Evolutionary conservation across 2,113 vertebrate genomes (phyloP), one percentile per base, ranked within the genome.

Genomic region (Antennarius striatus): DNA sequence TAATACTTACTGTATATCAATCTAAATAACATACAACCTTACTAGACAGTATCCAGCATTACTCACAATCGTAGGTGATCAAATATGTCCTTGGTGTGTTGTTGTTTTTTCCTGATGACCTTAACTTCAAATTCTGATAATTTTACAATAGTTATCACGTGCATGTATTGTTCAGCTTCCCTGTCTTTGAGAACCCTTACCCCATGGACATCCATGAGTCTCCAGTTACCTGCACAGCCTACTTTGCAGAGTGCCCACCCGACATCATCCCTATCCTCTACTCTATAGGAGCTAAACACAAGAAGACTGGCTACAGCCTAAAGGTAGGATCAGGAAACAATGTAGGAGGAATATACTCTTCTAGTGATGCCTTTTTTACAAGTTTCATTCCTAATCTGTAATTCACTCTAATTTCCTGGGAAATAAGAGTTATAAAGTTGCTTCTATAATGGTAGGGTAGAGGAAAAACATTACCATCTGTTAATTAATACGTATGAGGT

Each of bases 111-210:
- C 6, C 22, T 8, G 9, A 11, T 8, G 39, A 6, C 42, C 10
- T 10, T 40, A 10, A 7, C 6, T 40, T 6, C 10, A 40, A 10
- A 43, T 43, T 10, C 22, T 43, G 42, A 36, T 36, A 4, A 36
- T 36, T 36, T 36, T 36, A 36, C 32, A 36, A 36, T 36, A 36
- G 32, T 39, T 43, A 11, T 61, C 0, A 11, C 47, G 4, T 69
- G 0, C 10, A 40, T 75, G 10, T 73, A 2, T 77, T 17, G 75
- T 64, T 28, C 79, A 99, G 98, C 92, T 99, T 96, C 91, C 98
- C 98, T 50, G 95, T 99, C 89, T 99, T 99, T 94, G 98, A 99
- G 94, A 99, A 99, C 88, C 95, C 98, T 5, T 98, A 99, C 88
- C 94, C 97, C 48, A 98, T 98, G 97, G 97, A 98, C 91, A 86